Conservation (phyloP, 2,113 vertebrate species). For the Pitta sordida region DNA sequence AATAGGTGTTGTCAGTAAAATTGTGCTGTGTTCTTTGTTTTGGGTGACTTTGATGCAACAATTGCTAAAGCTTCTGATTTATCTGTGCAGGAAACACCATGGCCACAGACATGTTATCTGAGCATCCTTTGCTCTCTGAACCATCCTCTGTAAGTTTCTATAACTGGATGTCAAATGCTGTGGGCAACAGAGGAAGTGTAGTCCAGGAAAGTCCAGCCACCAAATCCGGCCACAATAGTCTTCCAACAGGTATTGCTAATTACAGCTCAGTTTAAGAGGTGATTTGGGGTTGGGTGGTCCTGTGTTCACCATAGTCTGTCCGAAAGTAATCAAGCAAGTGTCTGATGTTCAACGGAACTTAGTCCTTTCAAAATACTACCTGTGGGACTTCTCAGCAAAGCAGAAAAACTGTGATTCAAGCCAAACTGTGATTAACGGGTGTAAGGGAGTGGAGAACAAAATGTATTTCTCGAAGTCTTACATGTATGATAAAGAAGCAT, state of each 20-base stretch:
- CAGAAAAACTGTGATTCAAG: background rate
- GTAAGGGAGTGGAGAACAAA: background rate
- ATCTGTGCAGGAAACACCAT: conserved; percentile 78
- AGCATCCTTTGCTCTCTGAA: conserved; percentile 92
- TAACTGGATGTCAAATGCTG: conserved; percentile 99
- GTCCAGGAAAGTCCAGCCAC: conserved; percentile 85
- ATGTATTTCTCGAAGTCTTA: background rate
- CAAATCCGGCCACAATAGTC: conserved; percentile 88
- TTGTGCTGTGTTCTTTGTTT: background rate
- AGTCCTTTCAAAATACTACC: background rate
- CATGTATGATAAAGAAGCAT: background rate
- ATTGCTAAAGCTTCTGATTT: background rate
- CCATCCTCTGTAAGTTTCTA: conserved; percentile 97
- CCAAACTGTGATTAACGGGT: background rate
- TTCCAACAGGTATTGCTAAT: conserved; percentile 85
- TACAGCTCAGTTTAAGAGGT: background rate
- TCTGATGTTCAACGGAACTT: background rate
- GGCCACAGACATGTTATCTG: conserved; percentile 89
- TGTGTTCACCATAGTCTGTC: background rate
- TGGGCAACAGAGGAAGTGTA: conserved; percentile 85
- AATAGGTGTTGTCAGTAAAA: background rate
- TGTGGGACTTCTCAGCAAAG: background rate
- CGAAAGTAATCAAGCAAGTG: background rate
- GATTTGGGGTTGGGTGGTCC: background rate
- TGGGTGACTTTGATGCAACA: background rate